Percentiles rank a stretch among this genome's conserved stretches.
phyloP scores from a whole-genome alignment of 2,888 invertebrate genomes.

The Ypsolopha scabrella region DNA sequence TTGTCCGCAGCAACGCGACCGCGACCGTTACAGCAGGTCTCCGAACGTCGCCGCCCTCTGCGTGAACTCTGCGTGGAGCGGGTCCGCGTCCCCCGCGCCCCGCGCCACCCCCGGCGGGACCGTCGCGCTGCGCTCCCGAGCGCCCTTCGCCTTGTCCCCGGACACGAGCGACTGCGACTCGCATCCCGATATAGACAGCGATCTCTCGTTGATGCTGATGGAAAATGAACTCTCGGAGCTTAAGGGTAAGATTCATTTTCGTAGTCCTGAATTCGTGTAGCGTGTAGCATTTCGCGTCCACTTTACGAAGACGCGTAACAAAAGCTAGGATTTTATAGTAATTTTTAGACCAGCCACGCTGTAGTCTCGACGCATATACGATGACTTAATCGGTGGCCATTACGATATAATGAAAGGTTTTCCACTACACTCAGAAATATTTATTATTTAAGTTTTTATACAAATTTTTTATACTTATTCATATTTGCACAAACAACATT shows the following conservation, averaged over 20 bases:
- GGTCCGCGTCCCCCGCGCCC: slow-evolving; percentile 31
- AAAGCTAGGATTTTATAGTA: too few species aligned
- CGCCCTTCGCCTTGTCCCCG: slow-evolving; percentile 89
- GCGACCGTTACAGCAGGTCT: slow-evolving; percentile 70
- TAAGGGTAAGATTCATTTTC: slow-evolving; percentile 54
- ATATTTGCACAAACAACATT: too few species aligned
- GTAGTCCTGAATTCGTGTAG: not conserved
- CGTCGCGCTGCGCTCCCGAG: slow-evolving; percentile 1
- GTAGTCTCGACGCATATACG: too few species aligned
- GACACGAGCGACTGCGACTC: slow-evolving; percentile 95
- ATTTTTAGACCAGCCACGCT: too few species aligned
- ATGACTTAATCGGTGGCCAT: too few species aligned
- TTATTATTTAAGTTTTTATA: too few species aligned
- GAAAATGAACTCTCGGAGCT: slow-evolving; percentile 71
- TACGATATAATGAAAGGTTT: too few species aligned
- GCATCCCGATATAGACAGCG: slow-evolving; percentile 88
- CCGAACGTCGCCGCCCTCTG: slow-evolving; percentile 58
- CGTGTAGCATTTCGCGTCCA: too few species aligned
- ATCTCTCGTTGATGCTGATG: slow-evolving; percentile 82
- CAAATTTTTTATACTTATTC: too few species aligned
- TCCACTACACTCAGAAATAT: too few species aligned
- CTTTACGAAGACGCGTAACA: too few species aligned
- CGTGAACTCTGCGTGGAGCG: slow-evolving; percentile 56
- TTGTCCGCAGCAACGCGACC: slow-evolving; percentile 33
- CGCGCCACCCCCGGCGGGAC: slow-evolving; percentile 15